These are phyloP conservation scores for Paracyprichromis sp. DNA, from an alignment of 2,113 vertebrate species.

Conservation along the genomic window DNA sequence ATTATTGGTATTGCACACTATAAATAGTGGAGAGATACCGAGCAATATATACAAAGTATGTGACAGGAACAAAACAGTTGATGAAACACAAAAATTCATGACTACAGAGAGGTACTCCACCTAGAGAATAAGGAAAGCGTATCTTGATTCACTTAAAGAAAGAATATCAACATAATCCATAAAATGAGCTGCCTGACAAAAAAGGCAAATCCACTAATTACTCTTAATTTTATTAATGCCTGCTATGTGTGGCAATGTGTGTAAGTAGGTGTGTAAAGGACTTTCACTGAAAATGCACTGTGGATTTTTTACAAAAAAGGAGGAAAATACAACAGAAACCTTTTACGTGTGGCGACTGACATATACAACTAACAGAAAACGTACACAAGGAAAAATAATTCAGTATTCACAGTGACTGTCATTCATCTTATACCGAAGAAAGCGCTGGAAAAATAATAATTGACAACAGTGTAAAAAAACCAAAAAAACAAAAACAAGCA, in stretches of 20 bases:
- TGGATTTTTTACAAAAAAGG: neutral
- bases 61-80: neutral
- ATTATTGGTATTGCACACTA: neutral
- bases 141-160: neutral
- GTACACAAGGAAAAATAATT: neutral
- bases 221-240: neutral
- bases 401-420: neutral
- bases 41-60: neutral
- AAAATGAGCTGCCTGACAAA: neutral
- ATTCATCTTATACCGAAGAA: neutral
- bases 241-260: neutral
- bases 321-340: neutral
- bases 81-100: neutral
- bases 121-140: neutral
- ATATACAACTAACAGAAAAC: neutral
- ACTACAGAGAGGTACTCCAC: neutral
- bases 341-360: neutral
- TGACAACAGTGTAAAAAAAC: neutral
- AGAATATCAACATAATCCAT: neutral
- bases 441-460: constrained; percentile 7
- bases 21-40: neutral
- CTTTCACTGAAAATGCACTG: neutral
- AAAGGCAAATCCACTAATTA: neutral
- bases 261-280: neutral
- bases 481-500: neutral